Evolutionary conservation across 2,888 invertebrate genomes (phyloP).

Genomic region (Meghimatium bilineatum): DNA sequence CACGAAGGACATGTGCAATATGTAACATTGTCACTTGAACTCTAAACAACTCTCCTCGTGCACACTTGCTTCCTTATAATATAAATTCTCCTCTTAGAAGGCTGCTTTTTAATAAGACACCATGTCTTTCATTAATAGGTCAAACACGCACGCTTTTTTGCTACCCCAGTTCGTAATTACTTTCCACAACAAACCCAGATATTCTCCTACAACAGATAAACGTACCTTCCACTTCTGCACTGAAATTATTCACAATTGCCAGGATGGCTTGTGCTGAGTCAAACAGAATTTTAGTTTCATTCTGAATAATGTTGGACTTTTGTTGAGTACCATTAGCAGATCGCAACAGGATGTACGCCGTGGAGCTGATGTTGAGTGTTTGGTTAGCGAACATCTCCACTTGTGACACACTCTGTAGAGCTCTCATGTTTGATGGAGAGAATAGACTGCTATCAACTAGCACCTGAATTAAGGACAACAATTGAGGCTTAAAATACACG

Average conservation of each 20-base stretch:
- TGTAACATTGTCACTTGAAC: too few relatives aligned
- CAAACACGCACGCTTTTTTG: too few relatives aligned
- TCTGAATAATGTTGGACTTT: conserved; percentile 1
- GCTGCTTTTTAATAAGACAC: too few relatives aligned
- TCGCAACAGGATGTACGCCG: not conserved
- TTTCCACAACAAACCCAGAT: too few relatives aligned
- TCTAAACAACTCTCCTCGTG: too few relatives aligned
- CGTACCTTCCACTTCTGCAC: conserved; percentile 9
- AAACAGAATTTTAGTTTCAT: not conserved
- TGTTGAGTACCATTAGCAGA: conserved; percentile 19
- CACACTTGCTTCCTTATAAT: too few relatives aligned
- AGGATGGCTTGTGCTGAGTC: not conserved
- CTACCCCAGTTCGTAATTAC: too few relatives aligned
- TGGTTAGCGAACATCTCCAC: conserved; percentile 8
- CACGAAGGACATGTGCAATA: too few relatives aligned
- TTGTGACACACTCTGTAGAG: conserved; percentile 5
- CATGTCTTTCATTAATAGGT: too few relatives aligned
- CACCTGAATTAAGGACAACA: conserved; percentile 17
- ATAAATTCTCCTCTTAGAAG: too few relatives aligned
- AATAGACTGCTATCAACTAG: conserved; percentile 3
- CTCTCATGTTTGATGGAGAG: conserved; percentile 24
- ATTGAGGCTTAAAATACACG: too few relatives aligned
- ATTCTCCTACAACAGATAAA: too few relatives aligned
- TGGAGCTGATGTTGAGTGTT: not conserved
- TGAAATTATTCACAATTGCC: conserved; percentile 15